A percentile compares a stretch with the other conserved stretches of the same genome.
phyloP scores from a whole-genome alignment of 1,140 invertebrate species.

The roundworm (Caenorhabditis elegans) region WBcel235 BX284603.4:9199501-9200000 shows the following conservation, averaged over 20 bases:
- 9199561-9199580: background rate
- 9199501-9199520: background rate
- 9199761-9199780: background rate
- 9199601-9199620: no score
- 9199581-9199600: no score
- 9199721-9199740: background rate
- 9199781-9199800: constrained; percentile 27
- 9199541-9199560: no score
- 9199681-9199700: background rate
- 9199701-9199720: no score
- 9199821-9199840: background rate
- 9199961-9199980: constrained; percentile 42
- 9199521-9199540: background rate
- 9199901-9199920: no score
- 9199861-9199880: background rate
- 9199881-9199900: no score
- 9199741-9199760: background rate
- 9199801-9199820: background rate
- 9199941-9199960: constrained; percentile 4
- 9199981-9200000: constrained; percentile 38
- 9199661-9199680: background rate
- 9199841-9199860: constrained; percentile 5
- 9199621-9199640: no score
- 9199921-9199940: no score
- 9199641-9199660: no score